These are phyloP conservation scores for Aphodius granarius DNA, from an alignment of 2,888 invertebrate genomes.

Conservation along the genomic window DNA sequence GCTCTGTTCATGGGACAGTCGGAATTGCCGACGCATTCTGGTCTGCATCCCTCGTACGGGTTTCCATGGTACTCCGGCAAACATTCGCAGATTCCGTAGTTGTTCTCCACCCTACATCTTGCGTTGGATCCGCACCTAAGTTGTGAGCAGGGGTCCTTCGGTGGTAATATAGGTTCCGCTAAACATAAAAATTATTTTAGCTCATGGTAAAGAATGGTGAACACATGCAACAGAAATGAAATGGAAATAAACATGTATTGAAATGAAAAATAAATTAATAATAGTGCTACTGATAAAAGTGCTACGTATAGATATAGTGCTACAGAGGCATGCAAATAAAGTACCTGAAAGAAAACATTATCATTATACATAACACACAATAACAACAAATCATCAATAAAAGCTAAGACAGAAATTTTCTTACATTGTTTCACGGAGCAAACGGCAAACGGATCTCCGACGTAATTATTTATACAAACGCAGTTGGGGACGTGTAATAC, in stretches of 20 bases:
- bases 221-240: slow-evolving; percentile 1
- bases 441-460: slow-evolving; percentile 68
- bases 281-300: slow-evolving; percentile 13
- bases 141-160: slow-evolving; percentile 64
- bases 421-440: slow-evolving; percentile 63
- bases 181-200: slow-evolving; percentile 20
- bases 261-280: background rate
- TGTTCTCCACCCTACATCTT: slow-evolving; percentile 71
- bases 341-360: background rate
- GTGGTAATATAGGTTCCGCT: slow-evolving; percentile 32
- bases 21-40: slow-evolving; percentile 83
- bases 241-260: background rate
- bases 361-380: slow-evolving; percentile 3
- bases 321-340: slow-evolving; percentile 21
- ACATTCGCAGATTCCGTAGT: slow-evolving; percentile 74
- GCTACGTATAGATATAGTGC: slow-evolving; percentile 16
- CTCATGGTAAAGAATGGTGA: slow-evolving; percentile 1
- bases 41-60: slow-evolving; percentile 75
- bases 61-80: slow-evolving; percentile 72
- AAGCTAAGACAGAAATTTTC: slow-evolving; percentile 38
- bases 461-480: slow-evolving; percentile 66
- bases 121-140: slow-evolving; percentile 74
- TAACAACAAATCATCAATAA: no score
- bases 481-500: slow-evolving; percentile 76
- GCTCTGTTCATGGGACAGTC: slow-evolving; percentile 82